Base-by-base conservation (phyloP, 2,888 invertebrate species). In the Colostygia pectinataria region DNA sequence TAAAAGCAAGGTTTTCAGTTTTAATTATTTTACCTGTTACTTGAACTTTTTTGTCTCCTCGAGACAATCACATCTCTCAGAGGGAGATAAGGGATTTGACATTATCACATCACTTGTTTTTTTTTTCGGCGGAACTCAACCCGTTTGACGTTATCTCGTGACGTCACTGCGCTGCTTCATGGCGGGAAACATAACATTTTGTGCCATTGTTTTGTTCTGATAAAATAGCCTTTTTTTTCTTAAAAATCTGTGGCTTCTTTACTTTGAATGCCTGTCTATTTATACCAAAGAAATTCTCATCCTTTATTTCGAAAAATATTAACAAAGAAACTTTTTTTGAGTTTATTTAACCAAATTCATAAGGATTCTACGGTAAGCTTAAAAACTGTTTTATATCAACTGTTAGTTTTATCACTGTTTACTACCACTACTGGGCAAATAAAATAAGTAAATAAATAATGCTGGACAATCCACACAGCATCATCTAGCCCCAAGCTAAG, bases 121-220 rank as follows among this genome's bases (percentile, higher is more conserved):
- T 33, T 33, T 75, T 77, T 78, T 79, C 66, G 62, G 62, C 80
- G 80, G 77, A 78, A 82, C 77, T 81, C 81, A 84, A 86, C 86
- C 87, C 88, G 84, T 83, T 77, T 76, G 83, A 76, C 82, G 81
- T 76, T 88, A 88, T 88, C 87, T 74, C 63, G 59, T 75, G 80
- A 81, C 78, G 84, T 83, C 80, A 81, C 78, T 73, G 79, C 80
- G 80, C 42, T 77, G 74, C 77, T 70, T 69, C 70, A 65, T 67
- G 61, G 63, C 66, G 67, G 32, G 38, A 73, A 74, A 74, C 68
- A 70, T 69, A 71, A 71, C 66, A 66, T 70, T 71, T 71, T 66
- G 56, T 42, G 44, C 51, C 63, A 65, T 66, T 69, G 67, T 67
- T 66, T 65, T 59, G 63, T 46, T 51, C 40, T 54, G 55, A 55